These are phyloP conservation scores for Thaumetopoea pityocampa DNA, from an alignment of 1,140 invertebrate species.

Conservation along the genomic window DNA sequence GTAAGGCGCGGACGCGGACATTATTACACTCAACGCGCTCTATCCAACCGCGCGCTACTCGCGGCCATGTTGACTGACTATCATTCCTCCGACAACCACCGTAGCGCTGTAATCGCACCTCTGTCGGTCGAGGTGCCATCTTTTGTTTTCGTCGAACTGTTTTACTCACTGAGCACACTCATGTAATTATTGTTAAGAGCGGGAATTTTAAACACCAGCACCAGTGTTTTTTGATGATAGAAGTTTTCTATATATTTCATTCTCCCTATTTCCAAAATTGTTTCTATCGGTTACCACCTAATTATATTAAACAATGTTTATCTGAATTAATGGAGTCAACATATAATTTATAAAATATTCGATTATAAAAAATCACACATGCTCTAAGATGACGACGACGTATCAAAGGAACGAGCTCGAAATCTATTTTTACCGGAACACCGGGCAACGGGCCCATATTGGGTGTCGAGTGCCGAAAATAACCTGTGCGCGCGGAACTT, in stretches of 20 bases:
- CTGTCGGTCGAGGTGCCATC: slow-evolving; percentile 41
- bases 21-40: slow-evolving; percentile 63
- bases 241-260: background rate
- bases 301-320: background rate
- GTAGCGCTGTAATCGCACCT: slow-evolving; percentile 61
- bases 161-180: slow-evolving; percentile 45
- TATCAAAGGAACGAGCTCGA: slow-evolving; percentile 20
- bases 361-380: slow-evolving; percentile 1
- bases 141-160: slow-evolving; percentile 50
- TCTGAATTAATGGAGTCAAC: background rate
- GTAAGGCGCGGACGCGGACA: slow-evolving; percentile 77
- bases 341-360: background rate
- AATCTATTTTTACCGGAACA: slow-evolving; percentile 66
- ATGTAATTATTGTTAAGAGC: slow-evolving; percentile 27
- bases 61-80: slow-evolving; percentile 71
- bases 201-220: slow-evolving; percentile 32
- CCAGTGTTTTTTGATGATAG: too few species aligned
- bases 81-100: slow-evolving; percentile 44
- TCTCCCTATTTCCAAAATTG: too few species aligned
- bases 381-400: slow-evolving; percentile 1
- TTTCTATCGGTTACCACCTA: too few species aligned
- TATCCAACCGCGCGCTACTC: slow-evolving; percentile 77
- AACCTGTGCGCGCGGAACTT: slow-evolving; percentile 35
- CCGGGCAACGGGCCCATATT: slow-evolving; percentile 69
- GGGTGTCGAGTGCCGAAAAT: slow-evolving; percentile 62